Percentiles rank a stretch among this genome's conserved stretches.
Evolutionary conservation across 2,113 vertebrate species (phyloP).

Genomic region (Mus spicilegus): DNA sequence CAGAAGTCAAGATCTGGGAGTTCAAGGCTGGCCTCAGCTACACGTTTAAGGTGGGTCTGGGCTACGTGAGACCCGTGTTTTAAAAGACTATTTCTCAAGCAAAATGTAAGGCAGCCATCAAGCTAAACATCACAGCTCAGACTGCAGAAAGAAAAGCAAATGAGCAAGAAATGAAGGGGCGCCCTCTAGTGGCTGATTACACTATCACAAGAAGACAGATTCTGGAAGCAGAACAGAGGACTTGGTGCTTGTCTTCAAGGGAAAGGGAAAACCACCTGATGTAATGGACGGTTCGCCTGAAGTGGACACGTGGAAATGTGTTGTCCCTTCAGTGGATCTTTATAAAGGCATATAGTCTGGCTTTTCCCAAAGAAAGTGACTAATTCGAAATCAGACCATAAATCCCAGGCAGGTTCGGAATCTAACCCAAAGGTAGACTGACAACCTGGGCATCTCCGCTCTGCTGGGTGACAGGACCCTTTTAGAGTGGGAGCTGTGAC

Average conservation of each 20-base stretch:
- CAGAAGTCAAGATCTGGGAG: background rate
- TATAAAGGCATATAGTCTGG: background rate
- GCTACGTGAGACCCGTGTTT: background rate
- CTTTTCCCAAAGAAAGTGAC: background rate
- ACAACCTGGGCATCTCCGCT: background rate
- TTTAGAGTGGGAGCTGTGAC: background rate
- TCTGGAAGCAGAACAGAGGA: background rate
- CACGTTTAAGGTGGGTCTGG: background rate
- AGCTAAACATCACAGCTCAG: background rate
- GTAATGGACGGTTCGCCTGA: background rate
- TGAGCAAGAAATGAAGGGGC: background rate
- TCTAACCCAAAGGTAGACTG: background rate
- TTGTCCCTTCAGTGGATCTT: background rate
- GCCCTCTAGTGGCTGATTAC: slow-evolving; percentile 52
- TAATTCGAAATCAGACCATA: background rate
- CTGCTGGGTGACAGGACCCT: background rate
- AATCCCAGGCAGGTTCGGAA: background rate
- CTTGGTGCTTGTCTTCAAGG: background rate
- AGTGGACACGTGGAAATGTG: background rate
- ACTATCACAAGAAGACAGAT: background rate
- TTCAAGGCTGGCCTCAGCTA: background rate
- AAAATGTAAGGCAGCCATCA: background rate
- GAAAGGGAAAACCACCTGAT: background rate
- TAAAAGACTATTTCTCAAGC: background rate
- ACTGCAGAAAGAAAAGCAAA: background rate